Evolutionary conservation across 2,797 vertebrate species (phyloP), one percentile per base, ranked within the genome.

Genomic region (Anabas testudineus): DNA sequence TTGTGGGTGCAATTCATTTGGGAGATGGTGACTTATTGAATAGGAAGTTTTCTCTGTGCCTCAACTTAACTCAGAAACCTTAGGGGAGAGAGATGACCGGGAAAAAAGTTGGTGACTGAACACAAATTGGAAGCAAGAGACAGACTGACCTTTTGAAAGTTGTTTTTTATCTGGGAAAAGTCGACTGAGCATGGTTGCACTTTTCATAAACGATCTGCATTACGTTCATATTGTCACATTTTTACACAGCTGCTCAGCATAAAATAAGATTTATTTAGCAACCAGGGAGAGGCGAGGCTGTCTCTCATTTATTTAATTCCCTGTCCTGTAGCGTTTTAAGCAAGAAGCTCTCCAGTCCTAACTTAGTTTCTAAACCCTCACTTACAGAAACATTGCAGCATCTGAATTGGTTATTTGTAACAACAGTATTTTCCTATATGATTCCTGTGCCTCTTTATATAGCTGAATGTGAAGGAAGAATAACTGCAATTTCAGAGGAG

Each of bases 361-460:
- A 37, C 21, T n/a, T 43, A 7, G n/a, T 52, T 37, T 58, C 8
- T 56, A 15, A 13, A 24, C 46, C 8, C 22, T 39, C 3, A 2
- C 55, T 24, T 18, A 32, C 43, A 18, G 26, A 37, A 57, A 45
- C 34, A 4, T 10, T 18, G n/a, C 14, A 32, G 39, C n/a, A 26
- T 16, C 63, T 53, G 46, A 26, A 39, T 10, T 45, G 4, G 14
- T 61, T 61, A 58, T 71, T 76, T 66, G 32, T 37, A 52, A 41
- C 61, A 59, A 49, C 57, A 26, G 30, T 32, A 1, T 37, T 51
- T 51, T 10, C 16, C 16, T 10, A 2, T 46, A 19, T 2, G 21
- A 28, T 37, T 62, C 28, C 26, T n/a, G 37, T 8, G 43, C 28
- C 0, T 6, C 37, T 60, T n/a, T 45, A 22, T 63, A 16, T 21